Percentiles rank a stretch among this genome's conserved stretches.
These are phyloP conservation scores for Rostratula benghalensis DNA, from an alignment of 2,113 vertebrate species.

Conservation along the genomic window DNA sequence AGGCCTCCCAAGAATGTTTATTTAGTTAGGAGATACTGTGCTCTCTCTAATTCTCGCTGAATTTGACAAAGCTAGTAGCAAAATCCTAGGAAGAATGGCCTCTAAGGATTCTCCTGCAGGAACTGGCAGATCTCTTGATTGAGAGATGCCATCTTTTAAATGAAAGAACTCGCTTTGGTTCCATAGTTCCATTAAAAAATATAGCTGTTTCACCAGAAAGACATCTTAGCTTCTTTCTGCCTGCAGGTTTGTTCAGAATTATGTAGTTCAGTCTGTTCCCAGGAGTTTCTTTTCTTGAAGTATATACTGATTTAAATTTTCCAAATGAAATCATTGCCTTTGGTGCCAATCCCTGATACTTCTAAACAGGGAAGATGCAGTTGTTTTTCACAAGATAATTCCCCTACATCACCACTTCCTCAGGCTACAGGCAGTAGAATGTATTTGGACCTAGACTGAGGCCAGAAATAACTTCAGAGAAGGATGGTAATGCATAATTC, in stretches of 20 bases:
- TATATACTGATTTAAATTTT: slow-evolving; percentile 8
- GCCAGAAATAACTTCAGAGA: neutral
- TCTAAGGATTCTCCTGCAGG: neutral
- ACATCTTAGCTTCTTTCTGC: neutral
- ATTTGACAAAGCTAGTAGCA: neutral
- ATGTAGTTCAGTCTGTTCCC: neutral
- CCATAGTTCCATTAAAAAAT: neutral
- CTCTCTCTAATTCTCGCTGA: neutral
- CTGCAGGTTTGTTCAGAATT: neutral
- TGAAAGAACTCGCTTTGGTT: neutral
- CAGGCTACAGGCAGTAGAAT: neutral
- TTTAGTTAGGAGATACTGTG: neutral
- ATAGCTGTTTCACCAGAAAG: neutral
- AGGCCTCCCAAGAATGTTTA: neutral
- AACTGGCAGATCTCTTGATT: neutral
- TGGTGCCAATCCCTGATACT: neutral
- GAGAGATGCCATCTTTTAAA: neutral
- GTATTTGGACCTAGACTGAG: neutral
- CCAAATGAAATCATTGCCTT: neutral
- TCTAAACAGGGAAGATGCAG: neutral
- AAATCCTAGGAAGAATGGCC: neutral
- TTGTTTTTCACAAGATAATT: neutral
- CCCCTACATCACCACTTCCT: neutral
- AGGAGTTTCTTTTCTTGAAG: neutral
- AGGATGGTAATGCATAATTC: neutral